phyloP scores from a whole-genome alignment of 2,888 invertebrate genomes.

The Homarus gammarus region DNA sequence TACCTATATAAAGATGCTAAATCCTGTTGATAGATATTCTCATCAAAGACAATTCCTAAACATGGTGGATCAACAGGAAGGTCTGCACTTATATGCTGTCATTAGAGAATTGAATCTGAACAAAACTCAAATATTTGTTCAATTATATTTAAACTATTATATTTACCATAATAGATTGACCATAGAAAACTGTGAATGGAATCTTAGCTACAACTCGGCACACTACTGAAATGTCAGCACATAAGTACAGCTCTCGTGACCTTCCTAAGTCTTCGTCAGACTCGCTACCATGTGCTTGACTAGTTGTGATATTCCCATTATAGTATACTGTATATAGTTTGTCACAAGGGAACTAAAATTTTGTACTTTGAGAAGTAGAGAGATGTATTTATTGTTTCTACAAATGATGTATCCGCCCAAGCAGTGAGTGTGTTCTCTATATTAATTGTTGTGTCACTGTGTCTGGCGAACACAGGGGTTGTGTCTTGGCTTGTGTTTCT shows the following conservation, averaged over 20 bases:
- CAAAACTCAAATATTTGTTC: background rate
- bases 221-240: conserved; percentile 13
- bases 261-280: conserved; percentile 38
- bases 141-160: background rate
- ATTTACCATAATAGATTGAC: background rate
- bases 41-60: conserved; percentile 17
- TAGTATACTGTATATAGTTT: conserved; percentile 51
- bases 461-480: conserved; percentile 38
- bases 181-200: background rate
- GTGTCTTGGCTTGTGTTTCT: conserved; percentile 23
- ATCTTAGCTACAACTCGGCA: background rate
- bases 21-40: conserved; percentile 30
- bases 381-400: conserved; percentile 62
- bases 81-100: conserved; percentile 23
- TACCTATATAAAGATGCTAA: conserved; percentile 26
- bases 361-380: conserved; percentile 44
- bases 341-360: conserved; percentile 48
- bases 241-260: conserved; percentile 21
- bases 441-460: conserved; percentile 49
- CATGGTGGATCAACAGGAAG: conserved; percentile 1
- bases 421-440: conserved; percentile 30
- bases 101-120: background rate
- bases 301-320: conserved; percentile 61
- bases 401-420: conserved; percentile 64
- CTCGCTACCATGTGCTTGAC: conserved; percentile 54